phyloP scores from a whole-genome alignment of 2,888 invertebrate genomes.

The Drosophila percnosoma region DNA sequence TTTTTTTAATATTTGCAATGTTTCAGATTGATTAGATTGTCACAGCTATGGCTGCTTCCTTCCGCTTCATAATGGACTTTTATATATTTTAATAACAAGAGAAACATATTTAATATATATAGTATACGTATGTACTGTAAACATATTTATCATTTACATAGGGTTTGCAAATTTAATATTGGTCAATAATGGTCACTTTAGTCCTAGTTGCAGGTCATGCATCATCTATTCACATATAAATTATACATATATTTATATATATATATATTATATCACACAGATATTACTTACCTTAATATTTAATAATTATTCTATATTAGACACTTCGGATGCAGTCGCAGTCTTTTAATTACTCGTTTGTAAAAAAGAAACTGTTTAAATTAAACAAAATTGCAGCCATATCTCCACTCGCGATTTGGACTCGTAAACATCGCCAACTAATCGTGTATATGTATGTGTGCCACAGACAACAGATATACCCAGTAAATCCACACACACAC shows the following conservation, averaged over 20 bases:
- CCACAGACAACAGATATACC: slow-evolving; percentile 11
- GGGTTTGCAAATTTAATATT: too few species aligned
- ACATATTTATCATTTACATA: too few species aligned
- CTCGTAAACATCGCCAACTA: slow-evolving; percentile 28
- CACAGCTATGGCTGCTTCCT: neutral
- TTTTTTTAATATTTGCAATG: neutral
- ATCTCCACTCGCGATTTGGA: slow-evolving; percentile 23
- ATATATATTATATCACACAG: neutral
- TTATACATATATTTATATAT: too few species aligned
- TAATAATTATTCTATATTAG: neutral
- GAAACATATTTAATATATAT: neutral
- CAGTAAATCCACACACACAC: slow-evolving; percentile 15
- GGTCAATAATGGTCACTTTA: too few species aligned
- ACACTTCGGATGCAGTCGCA: neutral
- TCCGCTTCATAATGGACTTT: neutral
- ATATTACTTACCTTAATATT: neutral
- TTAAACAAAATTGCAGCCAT: slow-evolving; percentile 17
- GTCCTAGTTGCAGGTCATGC: too few species aligned
- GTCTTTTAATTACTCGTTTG: slow-evolving; percentile 12
- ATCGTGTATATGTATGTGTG: slow-evolving; percentile 38
- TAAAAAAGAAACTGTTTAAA: slow-evolving; percentile 15
- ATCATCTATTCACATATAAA: too few species aligned
- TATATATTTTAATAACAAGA: neutral
- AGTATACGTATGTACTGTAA: too few species aligned
- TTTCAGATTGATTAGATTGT: too few species aligned